Base-by-base conservation (phyloP, 2,797 vertebrate genomes). In the Odontamblyopus lacepedii region DNA sequence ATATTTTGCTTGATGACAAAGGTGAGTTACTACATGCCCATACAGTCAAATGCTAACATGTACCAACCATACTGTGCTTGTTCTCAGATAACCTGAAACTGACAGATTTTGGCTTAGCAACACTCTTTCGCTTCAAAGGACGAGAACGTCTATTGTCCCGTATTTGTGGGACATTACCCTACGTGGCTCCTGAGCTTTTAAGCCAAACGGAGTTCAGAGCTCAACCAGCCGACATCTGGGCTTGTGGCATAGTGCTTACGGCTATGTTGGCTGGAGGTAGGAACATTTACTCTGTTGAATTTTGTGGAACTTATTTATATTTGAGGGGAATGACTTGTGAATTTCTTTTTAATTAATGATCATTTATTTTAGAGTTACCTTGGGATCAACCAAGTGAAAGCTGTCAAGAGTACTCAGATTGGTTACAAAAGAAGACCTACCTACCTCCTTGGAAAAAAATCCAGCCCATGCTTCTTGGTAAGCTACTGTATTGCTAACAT, bases 401-500 rank as follows among this genome's bases (percentile, higher is more conserved):
- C 87, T 99, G 97, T 87, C 97, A 97, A 81, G 98, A 99, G 35
- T 99, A 97, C 84, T 93, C 94, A 2, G 97, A 99, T 76, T 99
- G 98, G 97, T 95, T 97, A 73, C 95, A 97, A 80, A 95, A 92
- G 85, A 99, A 97, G 87, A 96, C 94, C 0, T 98, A 97, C 83
- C 89, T 98, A 26, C 84, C 95, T 2, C 98, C 98, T 3, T 99
- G 97, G 98, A 99, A 96, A 81, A 98, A 99, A 92, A 96, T 99
- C 0, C 95, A 96, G 82, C 95, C 96, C 0, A 77, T 93, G 15
- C 96, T 97, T 26, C 90, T 98, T 18, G 94, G 97, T 98, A 89
- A 90, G 83, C n/a, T 0, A 57, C 44, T 48, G 44, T 48, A 15
- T 48, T 48, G 44, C 6, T 48, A 15, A 48, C 15, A 38, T 48